Evolutionary conservation across 2,113 vertebrate species (phyloP), one percentile per base, ranked within the genome.

Genomic region (Pseudopodoces humilis): DNA sequence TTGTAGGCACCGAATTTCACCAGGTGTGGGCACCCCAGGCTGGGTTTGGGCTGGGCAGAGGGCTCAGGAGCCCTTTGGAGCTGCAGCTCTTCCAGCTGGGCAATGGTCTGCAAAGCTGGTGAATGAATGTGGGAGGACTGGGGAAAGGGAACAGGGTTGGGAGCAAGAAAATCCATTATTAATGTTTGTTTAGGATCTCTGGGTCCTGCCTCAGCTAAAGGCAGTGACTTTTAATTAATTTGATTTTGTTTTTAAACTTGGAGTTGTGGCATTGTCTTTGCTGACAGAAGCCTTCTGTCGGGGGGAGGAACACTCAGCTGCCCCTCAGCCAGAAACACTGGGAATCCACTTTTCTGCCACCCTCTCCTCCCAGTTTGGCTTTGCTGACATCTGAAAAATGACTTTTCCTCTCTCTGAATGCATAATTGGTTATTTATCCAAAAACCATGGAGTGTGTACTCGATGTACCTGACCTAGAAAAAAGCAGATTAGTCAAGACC

Each of bases 341-440:
- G 47, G 91, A 95, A 91, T 74, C 75, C 68, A 90, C 75, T 95
- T 86, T 63, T 62, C 77, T 94, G 39, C 50, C 49, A 37, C 37
- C 65, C 9, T 67, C 65, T 95, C 69, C 89, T 95, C 83, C 91
- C 84, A 95, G 92, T 74, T 39, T 79, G 81, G 89, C 85, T 87
- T 70, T 74, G 60, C 93, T 83, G 95, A 37, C 86, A 91, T 60
- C 84, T 95, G 85, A 95, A 82, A 97, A 88, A 76, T 91, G 12
- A 83, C 67, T 85, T 96, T 90, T 69, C 79, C 95, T 95, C 85
- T 84, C 86, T 52, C 86, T 97, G 95, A 98, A 97, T 97, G 94
- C 84, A 97, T 97, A 98, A 97, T 92, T 97, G 83, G 87, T 97
- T 97, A 96, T 98, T 98, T 97, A 96, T 97, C 92, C 93, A 94